Base-by-base conservation (phyloP, 2,113 vertebrate genomes). In the Rissa tridactyla region DNA sequence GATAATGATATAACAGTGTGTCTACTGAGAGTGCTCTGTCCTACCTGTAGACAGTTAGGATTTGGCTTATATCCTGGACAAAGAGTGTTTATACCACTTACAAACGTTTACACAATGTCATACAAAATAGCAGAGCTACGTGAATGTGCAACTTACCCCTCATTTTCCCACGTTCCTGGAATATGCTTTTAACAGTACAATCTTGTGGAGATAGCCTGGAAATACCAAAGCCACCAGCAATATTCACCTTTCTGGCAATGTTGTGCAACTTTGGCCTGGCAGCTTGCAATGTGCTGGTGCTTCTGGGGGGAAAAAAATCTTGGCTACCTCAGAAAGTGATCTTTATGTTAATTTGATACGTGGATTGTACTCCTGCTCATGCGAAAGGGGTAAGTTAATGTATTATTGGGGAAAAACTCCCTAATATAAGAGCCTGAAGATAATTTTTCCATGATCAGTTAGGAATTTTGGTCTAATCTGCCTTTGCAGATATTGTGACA, bases 41-140 rank as follows among this genome's bases (percentile, higher is more conserved):
- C 94, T 96, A 94, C 93, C 95, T 94, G 92, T 36, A 86, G 91
- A 91, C 94, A 95, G 90, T n/a, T 72, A 7, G 12, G 73, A 92
- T 82, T 96, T 95, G 92, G 95, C 82, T 96, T 69, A 19, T 32
- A 81, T 94, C 94, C 96, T 94, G 84, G n/a, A 85, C 49, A 47
- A 78, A 26, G 70, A 79, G 62, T 70, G 89, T 88, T 95, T 96
- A 92, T 66, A 89, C n/a, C 86, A 84, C 91, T 91, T 82, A 68
- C 65, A 91, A 92, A 76, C 5, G 0, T 89, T 92, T 82, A 92
- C 10, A 12, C 78, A 80, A 44, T 1, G 29, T 36, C 84, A 87
- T 29, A 36, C 49, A 72, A 95, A 80, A 10, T 61, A 93, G 44
- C 60, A 46, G 61, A 95, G 62, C 62, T 6, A 15, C 8, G 44